These are phyloP conservation scores for Xiphias gladius DNA, from an alignment of 2,113 vertebrate species.

Conservation along the genomic window DNA sequence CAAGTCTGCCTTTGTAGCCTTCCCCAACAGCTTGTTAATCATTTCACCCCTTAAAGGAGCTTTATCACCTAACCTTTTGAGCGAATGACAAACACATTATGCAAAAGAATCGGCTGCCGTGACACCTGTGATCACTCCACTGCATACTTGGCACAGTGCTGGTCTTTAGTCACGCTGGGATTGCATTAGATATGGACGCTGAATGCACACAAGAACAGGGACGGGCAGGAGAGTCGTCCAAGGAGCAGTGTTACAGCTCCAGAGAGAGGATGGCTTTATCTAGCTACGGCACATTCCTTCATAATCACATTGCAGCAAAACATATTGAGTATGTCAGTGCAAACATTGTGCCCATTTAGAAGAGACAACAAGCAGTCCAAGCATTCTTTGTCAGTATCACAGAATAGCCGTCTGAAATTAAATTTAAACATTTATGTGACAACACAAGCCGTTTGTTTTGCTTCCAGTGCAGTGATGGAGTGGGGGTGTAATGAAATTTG, in stretches of 20 bases:
- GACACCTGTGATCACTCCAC: constrained; percentile 64
- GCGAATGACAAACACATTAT: constrained; percentile 49
- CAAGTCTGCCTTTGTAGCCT: not conserved
- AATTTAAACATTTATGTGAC: constrained; percentile 58
- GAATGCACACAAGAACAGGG: constrained; percentile 50
- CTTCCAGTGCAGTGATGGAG: constrained; percentile 25
- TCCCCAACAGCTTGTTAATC: constrained; percentile 23
- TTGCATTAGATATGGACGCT: constrained; percentile 65
- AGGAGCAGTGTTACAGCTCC: constrained; percentile 42
- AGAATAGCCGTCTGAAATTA: constrained; percentile 50
- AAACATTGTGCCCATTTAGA: constrained; percentile 50
- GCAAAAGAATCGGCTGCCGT: constrained; percentile 47
- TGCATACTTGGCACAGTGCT: constrained; percentile 47
- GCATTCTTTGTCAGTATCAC: constrained; percentile 41
- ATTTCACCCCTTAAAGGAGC: constrained; percentile 3
- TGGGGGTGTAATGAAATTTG: constrained; percentile 53
- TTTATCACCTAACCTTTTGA: constrained; percentile 50
- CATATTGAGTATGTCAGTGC: constrained; percentile 50
- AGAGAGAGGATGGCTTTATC: constrained; percentile 67
- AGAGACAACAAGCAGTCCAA: constrained; percentile 41
- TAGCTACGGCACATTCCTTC: constrained; percentile 70
- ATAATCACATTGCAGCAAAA: constrained; percentile 68
- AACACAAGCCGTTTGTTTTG: constrained; percentile 56
- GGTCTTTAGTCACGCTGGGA: constrained; percentile 60
- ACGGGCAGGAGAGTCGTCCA: constrained; percentile 51